Evolutionary conservation across 2,797 vertebrate species (phyloP).

Genomic region (Leptodactylus fallax): DNA sequence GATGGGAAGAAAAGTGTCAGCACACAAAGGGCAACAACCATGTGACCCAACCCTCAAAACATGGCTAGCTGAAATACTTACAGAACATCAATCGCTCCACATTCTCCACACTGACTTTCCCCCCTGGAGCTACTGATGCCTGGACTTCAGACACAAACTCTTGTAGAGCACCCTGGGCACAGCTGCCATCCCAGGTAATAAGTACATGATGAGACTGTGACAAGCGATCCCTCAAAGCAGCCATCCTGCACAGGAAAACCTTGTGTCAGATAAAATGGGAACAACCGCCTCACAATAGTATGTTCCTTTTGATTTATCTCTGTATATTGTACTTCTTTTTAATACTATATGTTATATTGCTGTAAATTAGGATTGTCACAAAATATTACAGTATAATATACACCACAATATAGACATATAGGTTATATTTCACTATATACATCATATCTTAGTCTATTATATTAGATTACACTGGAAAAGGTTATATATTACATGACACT

Average conservation of each 20-base stretch:
- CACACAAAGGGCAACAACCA: neutral
- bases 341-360: no score
- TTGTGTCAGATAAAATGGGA: neutral
- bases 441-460: no score
- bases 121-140: conserved; percentile 73
- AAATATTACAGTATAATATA: no score
- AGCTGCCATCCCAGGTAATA: conserved; percentile 83
- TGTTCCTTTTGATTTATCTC: neutral
- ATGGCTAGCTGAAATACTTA: conserved; percentile 68
- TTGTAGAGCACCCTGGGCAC: conserved; percentile 74
- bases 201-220: conserved; percentile 80
- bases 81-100: conserved; percentile 82
- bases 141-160: conserved; percentile 77
- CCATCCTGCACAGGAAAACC: conserved; percentile 10
- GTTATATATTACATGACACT: no score
- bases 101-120: conserved; percentile 84
- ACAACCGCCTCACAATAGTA: neutral
- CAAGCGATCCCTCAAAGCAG: neutral
- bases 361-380: no score
- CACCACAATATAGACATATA: no score
- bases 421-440: no score
- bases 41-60: neutral
- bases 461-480: no score
- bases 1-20: neutral
- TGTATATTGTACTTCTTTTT: no score